phyloP scores from a whole-genome alignment of 2,113 vertebrate species.

The Formicarius rufipectus region DNA sequence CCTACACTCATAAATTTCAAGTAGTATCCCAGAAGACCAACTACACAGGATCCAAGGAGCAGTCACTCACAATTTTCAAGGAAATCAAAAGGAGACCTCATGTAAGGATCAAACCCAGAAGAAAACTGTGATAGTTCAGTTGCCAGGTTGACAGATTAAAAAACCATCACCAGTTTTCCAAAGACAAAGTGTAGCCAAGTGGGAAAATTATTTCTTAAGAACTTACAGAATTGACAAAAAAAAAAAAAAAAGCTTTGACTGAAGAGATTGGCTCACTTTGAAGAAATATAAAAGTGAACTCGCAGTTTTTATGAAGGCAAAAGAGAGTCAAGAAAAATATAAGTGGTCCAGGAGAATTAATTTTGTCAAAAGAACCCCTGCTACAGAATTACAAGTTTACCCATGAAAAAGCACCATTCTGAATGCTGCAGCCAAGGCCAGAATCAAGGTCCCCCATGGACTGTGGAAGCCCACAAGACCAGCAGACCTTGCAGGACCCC shows the following conservation, averaged over 20 bases:
- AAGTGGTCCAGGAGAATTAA: neutral
- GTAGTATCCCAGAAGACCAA: neutral
- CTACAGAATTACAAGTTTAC: neutral
- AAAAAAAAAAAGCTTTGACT: no score
- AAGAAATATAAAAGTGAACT: neutral
- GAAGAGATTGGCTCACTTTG: neutral
- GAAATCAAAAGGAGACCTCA: neutral
- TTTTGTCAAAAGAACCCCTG: neutral
- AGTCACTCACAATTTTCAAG: neutral
- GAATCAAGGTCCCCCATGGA: neutral
- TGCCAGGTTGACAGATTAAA: neutral
- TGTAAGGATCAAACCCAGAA: neutral
- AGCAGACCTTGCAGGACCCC: neutral
- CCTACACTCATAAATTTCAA: neutral
- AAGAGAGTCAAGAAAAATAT: neutral
- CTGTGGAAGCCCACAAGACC: neutral
- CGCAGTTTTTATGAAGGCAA: neutral
- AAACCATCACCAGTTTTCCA: neutral
- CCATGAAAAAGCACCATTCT: neutral
- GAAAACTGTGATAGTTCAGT: neutral
- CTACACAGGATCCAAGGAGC: fast-evolving
- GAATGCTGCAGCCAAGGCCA: neutral
- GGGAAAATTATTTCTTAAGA: neutral
- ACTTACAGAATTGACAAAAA: fast-evolving
- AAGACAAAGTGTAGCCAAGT: neutral